Evolutionary conservation across 2,113 vertebrate species (phyloP), one percentile per base, ranked within the genome.

Genomic region (Butorides virescens): DNA sequence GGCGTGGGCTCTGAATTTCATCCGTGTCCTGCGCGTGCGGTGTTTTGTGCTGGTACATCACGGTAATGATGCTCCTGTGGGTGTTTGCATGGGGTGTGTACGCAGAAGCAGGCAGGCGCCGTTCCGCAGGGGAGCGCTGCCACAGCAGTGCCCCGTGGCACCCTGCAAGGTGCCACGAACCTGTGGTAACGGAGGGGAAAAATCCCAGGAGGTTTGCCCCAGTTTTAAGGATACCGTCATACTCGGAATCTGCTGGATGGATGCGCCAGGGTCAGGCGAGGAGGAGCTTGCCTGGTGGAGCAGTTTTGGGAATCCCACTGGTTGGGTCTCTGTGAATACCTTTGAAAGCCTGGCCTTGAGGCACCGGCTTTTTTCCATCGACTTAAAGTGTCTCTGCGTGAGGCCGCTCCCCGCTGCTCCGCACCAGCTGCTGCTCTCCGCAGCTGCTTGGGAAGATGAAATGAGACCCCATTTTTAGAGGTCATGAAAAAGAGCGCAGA

Each of bases 141-240:
- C 34, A 5, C 34, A 8, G 72, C 66, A 4, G 13, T 26, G 65
- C 52, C 12, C 52, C n/a, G 4, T 22, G 16, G 1, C 2, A 0
- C 55, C 34, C 46, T 7, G 9, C 4, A 5, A 16, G 50, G 16
- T 79, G 36, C 50, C n/a, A 5, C 0, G 2, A 52, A 5, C 8
- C 3, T 18, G 13, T 27, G 19, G 37, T 1, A 2, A 2, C 1
- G 14, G 27, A 44, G 16, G 16, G 7, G 34, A 56, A 66, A 74
- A 74, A 42, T 37, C 44, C 46, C 19, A 39, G 17, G 53, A 37
- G 47, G 36, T 78, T 75, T 67, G 19, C 37, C 39, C 29, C 20
- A 6, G 0, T 62, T 81, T 83, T 59, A 27, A 36, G 74, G 71
- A 12, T 62, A 12, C 13, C 1, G 0, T 52, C 1, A 0, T 36